Evolutionary conservation across 2,113 vertebrate genomes (phyloP).

Genomic region (Prionailurus viverrinus): DNA sequence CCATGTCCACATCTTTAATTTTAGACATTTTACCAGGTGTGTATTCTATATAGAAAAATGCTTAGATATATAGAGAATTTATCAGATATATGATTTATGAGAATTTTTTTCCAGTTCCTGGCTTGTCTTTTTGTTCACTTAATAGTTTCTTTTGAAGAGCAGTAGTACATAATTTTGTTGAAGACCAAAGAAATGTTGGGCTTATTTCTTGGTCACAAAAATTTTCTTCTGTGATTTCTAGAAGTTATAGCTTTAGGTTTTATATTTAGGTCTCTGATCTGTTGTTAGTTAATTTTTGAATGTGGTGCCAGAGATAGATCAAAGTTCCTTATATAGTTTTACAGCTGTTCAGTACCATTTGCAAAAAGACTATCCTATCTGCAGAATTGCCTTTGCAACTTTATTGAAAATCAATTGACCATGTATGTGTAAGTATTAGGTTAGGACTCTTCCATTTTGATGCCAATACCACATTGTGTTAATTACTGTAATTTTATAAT

Average conservation of each 20-base stretch:
- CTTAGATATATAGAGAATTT: background rate
- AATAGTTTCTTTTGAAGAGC: conserved; percentile 28
- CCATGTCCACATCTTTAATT: conserved; percentile 9
- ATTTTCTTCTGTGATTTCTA: conserved; percentile 16
- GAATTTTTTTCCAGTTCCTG: background rate
- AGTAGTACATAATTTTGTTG: conserved; percentile 26
- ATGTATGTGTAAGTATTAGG: background rate
- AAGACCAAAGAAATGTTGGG: conserved; percentile 4
- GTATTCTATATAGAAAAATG: background rate
- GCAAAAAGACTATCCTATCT: background rate
- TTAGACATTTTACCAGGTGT: background rate
- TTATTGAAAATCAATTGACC: background rate
- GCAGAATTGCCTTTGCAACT: conserved; percentile 11
- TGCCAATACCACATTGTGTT: background rate
- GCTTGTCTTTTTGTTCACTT: background rate
- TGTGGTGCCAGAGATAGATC: background rate
- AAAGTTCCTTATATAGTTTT: background rate
- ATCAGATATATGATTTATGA: background rate
- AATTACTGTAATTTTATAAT: background rate
- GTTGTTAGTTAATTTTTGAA: conserved; percentile 16
- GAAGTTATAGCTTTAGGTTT: background rate
- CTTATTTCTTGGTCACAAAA: background rate
- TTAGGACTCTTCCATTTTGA: background rate
- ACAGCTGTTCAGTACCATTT: background rate
- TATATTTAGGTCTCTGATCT: background rate